Conservation (phyloP, 1,140 invertebrate species). For the Arion vulgaris region DNA sequence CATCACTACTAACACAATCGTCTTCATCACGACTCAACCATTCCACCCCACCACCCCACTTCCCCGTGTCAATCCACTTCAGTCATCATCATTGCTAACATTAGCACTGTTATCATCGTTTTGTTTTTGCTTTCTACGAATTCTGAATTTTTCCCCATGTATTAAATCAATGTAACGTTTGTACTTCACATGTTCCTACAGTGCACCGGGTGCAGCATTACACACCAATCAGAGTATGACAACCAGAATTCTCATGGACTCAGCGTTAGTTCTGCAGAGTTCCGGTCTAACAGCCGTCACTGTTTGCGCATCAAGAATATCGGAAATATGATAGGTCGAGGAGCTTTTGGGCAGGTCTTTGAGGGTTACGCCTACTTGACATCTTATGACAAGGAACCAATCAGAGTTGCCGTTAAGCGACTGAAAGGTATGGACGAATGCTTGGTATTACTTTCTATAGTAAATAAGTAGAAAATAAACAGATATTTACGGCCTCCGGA, state of each 20-base stretch:
- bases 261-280: neutral
- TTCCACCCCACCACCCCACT: too few relatives aligned
- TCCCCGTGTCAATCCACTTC: too few relatives aligned
- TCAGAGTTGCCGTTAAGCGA: constrained; percentile 48
- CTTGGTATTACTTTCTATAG: too few relatives aligned
- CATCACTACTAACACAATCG: too few relatives aligned
- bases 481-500: too few relatives aligned
- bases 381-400: constrained; percentile 25
- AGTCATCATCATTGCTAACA: neutral
- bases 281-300: constrained; percentile 1
- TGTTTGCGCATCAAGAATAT: constrained; percentile 67
- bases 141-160: too few relatives aligned
- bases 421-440: constrained; percentile 46
- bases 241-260: neutral
- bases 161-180: too few relatives aligned
- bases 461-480: too few relatives aligned
- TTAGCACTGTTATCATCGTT: neutral
- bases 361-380: constrained; percentile 37
- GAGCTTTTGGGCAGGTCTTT: constrained; percentile 84
- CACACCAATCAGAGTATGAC: neutral
- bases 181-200: neutral
- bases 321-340: constrained; percentile 90
- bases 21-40: too few relatives aligned
- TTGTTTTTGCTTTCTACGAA: neutral
- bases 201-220: neutral